phyloP scores from a whole-genome alignment of 2,113 vertebrate species.

The Barnardius zonarius region DNA sequence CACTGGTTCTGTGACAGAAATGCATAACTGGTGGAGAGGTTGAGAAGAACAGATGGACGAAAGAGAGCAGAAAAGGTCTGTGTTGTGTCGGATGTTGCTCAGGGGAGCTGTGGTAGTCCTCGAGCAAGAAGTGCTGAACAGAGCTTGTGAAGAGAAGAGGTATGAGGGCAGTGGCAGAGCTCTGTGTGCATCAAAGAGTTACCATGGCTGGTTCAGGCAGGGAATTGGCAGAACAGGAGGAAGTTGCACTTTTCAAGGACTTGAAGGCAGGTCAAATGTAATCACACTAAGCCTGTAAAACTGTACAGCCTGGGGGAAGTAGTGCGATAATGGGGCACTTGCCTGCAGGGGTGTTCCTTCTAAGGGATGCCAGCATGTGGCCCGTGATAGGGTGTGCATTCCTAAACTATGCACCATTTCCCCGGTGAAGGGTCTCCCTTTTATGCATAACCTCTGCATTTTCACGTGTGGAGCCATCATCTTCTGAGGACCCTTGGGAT shows the following conservation, averaged over 20 bases:
- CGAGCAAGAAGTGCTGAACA: not conserved
- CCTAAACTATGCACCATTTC: not conserved
- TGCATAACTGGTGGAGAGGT: not conserved
- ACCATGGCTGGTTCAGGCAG: not conserved
- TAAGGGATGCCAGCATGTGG: accelerated
- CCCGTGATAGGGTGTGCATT: not conserved
- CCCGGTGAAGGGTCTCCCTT: not conserved
- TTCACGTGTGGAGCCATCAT: accelerated
- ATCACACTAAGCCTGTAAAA: not conserved
- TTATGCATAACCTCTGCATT: not conserved
- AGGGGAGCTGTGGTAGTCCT: not conserved
- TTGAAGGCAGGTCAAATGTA: not conserved
- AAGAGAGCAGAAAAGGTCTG: not conserved
- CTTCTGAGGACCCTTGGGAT: not conserved
- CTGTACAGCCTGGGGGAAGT: not conserved
- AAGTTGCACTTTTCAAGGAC: not conserved
- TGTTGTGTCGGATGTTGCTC: not conserved
- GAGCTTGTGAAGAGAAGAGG: not conserved
- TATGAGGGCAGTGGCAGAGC: not conserved
- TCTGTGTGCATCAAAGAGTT: not conserved
- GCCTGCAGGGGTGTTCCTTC: not conserved
- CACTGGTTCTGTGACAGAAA: not conserved
- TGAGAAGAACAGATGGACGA: not conserved
- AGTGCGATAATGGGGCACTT: not conserved
- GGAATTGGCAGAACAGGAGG: not conserved